These are phyloP conservation scores for Drosophila suzukii DNA, from an alignment of 1,140 invertebrate genomes.

Conservation along the genomic window DNA sequence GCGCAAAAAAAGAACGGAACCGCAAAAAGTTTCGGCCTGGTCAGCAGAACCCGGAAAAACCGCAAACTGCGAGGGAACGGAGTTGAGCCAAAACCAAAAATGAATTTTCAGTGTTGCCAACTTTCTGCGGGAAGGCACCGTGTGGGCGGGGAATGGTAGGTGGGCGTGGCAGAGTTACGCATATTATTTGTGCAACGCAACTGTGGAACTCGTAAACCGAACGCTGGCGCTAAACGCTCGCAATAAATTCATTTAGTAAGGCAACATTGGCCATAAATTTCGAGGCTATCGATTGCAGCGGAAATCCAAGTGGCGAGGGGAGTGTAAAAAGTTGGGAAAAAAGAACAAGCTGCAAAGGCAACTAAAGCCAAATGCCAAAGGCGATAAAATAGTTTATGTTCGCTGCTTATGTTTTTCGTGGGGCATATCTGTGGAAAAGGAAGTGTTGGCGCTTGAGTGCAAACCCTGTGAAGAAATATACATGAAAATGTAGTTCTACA, in stretches of 20 bases:
- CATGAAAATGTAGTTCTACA: background rate
- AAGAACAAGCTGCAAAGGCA: conserved; percentile 14
- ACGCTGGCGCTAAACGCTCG: conserved; percentile 54
- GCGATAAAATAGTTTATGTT: conserved; percentile 69
- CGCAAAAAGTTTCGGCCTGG: conserved; percentile 62
- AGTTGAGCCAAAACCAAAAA: conserved; percentile 55
- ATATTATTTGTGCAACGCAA: conserved; percentile 63
- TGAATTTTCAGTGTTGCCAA: conserved; percentile 82
- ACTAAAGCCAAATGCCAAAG: conserved; percentile 44
- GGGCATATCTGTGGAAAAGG: background rate
- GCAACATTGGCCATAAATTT: conserved; percentile 74
- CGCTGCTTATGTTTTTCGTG: conserved; percentile 14
- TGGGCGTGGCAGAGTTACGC: conserved; percentile 52
- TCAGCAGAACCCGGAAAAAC: conserved; percentile 22
- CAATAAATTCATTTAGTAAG: conserved; percentile 82
- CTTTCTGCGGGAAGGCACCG: conserved; percentile 49
- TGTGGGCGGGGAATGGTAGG: background rate
- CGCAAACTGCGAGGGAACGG: conserved; percentile 16
- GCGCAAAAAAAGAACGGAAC: conserved; percentile 64
- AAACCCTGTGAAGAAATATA: background rate
- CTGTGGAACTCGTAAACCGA: conserved; percentile 23
- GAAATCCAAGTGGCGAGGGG: conserved; percentile 34
- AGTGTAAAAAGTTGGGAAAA: background rate
- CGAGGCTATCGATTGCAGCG: conserved; percentile 65
- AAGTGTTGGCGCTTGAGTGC: background rate